Conservation (phyloP, 2,113 vertebrate genomes). For the Heterocephalus glaber region DNA sequence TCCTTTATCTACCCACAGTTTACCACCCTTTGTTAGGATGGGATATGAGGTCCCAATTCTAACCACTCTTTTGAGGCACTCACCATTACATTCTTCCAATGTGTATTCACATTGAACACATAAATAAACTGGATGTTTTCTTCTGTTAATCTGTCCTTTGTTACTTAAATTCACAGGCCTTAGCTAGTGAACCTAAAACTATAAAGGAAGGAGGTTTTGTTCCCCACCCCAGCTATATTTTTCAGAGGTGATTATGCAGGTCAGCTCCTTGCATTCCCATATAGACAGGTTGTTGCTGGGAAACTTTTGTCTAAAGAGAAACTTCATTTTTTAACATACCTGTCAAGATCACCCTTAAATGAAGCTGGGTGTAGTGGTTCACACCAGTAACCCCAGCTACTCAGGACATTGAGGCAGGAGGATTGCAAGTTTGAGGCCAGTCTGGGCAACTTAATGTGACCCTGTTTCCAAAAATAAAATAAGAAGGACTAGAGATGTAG, state of each 20-base stretch:
- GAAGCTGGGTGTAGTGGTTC: neutral
- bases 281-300: neutral
- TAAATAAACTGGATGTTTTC: neutral
- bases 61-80: neutral
- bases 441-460: neutral
- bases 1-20: neutral
- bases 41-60: neutral
- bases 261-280: neutral
- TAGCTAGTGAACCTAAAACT: neutral
- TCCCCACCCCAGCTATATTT: neutral
- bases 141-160: neutral
- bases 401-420: neutral
- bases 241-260: neutral
- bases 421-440: neutral
- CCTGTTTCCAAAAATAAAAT: neutral
- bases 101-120: neutral
- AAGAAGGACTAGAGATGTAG: neutral
- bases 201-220: neutral
- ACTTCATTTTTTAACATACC: neutral
- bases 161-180: neutral
- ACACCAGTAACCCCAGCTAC: neutral
- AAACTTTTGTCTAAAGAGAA: conserved; percentile 16
- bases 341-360: conserved; percentile 16
- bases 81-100: too few relatives aligned
- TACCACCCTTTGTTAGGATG: neutral